These are phyloP conservation scores for Dromaius novaehollandiae DNA, from an alignment of 2,113 vertebrate species.

Conservation along the genomic window DNA sequence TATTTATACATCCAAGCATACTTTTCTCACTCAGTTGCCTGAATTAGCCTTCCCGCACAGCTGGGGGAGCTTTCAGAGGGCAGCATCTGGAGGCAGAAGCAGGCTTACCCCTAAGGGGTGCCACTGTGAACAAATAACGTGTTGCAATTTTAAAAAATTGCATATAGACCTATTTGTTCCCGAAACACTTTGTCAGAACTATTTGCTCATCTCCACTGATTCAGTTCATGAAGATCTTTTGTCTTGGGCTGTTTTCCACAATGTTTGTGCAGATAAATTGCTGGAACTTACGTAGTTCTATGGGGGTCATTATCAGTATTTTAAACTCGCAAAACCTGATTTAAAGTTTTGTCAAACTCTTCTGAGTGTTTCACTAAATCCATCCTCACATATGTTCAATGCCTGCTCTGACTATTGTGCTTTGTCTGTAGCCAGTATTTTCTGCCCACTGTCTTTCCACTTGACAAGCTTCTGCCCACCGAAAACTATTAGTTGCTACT, in stretches of 20 bases:
- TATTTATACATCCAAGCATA: not conserved
- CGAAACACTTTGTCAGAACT: not conserved
- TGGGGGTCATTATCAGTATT: not conserved
- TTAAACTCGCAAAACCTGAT: not conserved
- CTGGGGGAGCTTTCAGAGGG: not conserved
- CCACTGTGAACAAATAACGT: not conserved
- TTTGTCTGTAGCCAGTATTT: not conserved
- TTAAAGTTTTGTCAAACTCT: not conserved
- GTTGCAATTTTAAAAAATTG: not conserved
- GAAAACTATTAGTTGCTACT: not conserved
- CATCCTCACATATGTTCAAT: not conserved
- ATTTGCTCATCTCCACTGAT: not conserved
- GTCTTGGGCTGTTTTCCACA: not conserved
- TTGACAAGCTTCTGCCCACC: not conserved
- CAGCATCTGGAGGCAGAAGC: not conserved
- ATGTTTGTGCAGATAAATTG: not conserved
- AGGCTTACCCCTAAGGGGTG: not conserved
- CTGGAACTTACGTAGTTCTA: not conserved
- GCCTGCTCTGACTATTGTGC: not conserved
- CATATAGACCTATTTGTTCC: not conserved
- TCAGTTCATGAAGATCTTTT: not conserved
- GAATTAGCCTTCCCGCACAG: not conserved
- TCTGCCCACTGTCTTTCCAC: not conserved
- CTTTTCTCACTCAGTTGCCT: rapidly evolving
- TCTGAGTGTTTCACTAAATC: not conserved